Evolutionary conservation across 2,888 invertebrate genomes (phyloP).

Genomic region (Polydrusus pterygomalis): DNA sequence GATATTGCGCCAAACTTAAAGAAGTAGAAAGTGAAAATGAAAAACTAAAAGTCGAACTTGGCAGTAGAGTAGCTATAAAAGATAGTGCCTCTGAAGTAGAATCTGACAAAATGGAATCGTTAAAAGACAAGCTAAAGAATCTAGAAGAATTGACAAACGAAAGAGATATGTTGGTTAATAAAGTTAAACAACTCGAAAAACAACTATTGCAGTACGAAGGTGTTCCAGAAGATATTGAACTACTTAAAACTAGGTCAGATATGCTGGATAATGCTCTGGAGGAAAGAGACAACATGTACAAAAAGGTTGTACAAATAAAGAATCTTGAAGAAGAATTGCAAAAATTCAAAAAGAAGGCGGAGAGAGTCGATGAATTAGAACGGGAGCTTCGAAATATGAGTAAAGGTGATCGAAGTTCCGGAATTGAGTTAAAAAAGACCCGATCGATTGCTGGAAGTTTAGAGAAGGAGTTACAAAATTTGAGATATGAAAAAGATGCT

Average conservation of each 20-base stretch:
- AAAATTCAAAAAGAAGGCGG: constrained; percentile 59
- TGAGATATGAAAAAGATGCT: constrained; percentile 58
- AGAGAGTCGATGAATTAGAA: constrained; percentile 59
- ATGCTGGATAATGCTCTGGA: constrained; percentile 63
- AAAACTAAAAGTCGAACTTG: constrained; percentile 61
- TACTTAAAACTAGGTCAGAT: constrained; percentile 60
- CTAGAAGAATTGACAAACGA: constrained; percentile 60
- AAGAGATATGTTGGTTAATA: constrained; percentile 61
- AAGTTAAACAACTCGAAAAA: constrained; percentile 62
- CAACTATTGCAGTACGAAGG: constrained; percentile 61
- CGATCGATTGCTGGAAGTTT: constrained; percentile 57
- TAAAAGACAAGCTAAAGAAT: constrained; percentile 53
- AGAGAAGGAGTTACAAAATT: constrained; percentile 59
- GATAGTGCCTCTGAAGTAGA: constrained; percentile 33
- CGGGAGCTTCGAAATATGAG: constrained; percentile 51
- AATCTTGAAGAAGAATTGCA: constrained; percentile 59
- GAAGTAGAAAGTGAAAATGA: constrained; percentile 66
- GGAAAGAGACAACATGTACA: constrained; percentile 64
- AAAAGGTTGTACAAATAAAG: constrained; percentile 60
- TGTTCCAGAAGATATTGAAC: constrained; percentile 63
- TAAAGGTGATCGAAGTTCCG: constrained; percentile 56
- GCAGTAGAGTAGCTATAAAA: constrained; percentile 41
- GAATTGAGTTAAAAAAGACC: constrained; percentile 45
- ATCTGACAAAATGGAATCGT: constrained; percentile 26
- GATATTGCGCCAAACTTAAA: constrained; percentile 65